These are phyloP conservation scores for Zaprionus bogoriensis DNA, from an alignment of 2,888 invertebrate species.

Conservation along the genomic window DNA sequence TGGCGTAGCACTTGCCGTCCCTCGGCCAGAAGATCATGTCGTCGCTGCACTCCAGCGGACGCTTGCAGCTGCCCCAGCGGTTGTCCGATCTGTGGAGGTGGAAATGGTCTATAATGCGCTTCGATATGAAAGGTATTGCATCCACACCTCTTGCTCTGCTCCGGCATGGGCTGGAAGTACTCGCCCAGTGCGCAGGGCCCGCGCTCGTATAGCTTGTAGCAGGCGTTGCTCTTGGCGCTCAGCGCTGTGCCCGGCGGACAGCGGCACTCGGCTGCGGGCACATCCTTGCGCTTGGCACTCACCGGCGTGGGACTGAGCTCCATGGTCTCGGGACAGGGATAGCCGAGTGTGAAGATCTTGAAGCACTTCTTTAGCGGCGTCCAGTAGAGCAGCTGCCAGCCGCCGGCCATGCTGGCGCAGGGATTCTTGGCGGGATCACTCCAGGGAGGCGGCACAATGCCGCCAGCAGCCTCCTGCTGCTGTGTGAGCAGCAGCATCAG, in stretches of 20 bases:
- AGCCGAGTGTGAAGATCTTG: conserved; percentile 92
- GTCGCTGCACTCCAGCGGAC: conserved; percentile 86
- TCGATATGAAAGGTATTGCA: not conserved
- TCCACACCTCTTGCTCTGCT: conserved; percentile 68
- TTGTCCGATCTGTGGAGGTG: conserved; percentile 60
- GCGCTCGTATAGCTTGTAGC: conserved; percentile 88
- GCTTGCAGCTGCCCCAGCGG: conserved; percentile 89
- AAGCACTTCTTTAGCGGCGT: conserved; percentile 92
- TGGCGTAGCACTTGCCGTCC: conserved; percentile 89
- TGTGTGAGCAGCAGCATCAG: conserved; percentile 56
- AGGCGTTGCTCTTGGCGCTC: conserved; percentile 87
- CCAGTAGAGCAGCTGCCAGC: conserved; percentile 94
- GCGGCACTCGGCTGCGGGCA: conserved; percentile 89
- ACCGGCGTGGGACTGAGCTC: conserved; percentile 87
- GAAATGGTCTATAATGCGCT: no score
- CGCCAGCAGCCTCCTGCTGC: conserved; percentile 45
- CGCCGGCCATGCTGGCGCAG: conserved; percentile 90
- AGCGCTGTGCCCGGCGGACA: conserved; percentile 92
- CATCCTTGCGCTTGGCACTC: conserved; percentile 79
- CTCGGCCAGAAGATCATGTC: conserved; percentile 90
- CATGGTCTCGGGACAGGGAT: conserved; percentile 93
- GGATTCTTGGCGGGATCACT: conserved; percentile 92
- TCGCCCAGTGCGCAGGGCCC: conserved; percentile 89
- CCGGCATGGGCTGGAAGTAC: conserved; percentile 89
- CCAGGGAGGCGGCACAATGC: conserved; percentile 93